Evolutionary conservation across 2,113 vertebrate species (phyloP).

Genomic region (Phylloscopus whistleri): DNA sequence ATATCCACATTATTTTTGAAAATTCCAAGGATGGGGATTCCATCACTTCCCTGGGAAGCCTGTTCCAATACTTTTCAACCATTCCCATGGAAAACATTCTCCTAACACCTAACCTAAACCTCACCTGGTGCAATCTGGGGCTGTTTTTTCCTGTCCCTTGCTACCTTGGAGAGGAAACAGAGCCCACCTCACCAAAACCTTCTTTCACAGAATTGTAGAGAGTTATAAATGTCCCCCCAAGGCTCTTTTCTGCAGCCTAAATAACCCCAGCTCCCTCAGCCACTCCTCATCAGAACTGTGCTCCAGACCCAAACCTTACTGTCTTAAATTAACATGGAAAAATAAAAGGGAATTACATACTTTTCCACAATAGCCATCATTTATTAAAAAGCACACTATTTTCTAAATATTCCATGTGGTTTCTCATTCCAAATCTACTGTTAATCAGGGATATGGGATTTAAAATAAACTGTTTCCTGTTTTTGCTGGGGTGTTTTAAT

Average conservation of each 20-base stretch:
- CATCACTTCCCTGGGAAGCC: neutral
- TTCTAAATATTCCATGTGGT: neutral
- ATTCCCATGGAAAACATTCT: neutral
- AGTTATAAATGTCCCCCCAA: neutral
- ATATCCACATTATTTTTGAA: neutral
- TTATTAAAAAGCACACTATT: neutral
- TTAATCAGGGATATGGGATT: neutral
- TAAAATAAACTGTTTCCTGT: neutral
- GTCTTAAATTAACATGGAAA: neutral
- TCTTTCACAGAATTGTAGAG: neutral
- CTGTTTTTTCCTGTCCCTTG: neutral
- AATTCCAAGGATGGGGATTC: neutral
- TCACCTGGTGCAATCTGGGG: neutral
- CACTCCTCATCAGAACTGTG: neutral
- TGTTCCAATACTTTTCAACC: neutral
- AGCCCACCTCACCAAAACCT: neutral
- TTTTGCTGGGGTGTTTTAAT: neutral
- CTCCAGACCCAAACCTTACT: neutral
- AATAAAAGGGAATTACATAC: neutral
- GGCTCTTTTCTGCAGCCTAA: neutral
- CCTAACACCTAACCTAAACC: neutral
- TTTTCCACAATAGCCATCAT: neutral
- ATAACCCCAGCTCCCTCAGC: neutral
- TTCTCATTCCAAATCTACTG: slow-evolving; percentile 7
- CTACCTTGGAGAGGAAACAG: neutral